Base-by-base conservation (phyloP, 1,140 invertebrate genomes). In the Ruditapes philippinarum region DNA sequence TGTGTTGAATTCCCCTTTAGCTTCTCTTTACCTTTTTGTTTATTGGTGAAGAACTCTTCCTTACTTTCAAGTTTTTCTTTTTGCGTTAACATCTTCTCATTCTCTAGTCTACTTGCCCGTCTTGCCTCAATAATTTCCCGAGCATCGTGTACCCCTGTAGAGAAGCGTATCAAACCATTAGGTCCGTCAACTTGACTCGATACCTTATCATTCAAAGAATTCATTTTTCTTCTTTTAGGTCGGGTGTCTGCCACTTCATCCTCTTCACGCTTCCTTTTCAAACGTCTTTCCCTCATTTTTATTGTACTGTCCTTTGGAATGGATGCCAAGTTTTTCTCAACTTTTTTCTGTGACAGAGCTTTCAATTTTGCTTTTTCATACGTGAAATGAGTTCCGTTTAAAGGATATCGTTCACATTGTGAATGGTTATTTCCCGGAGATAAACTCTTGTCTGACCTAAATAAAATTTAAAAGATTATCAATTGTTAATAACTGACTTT, bases 351-450 rank as follows among this genome's bases (percentile, higher is more conserved):
- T 51, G 28, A 54, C 5, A 78, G 31, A 31, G 74, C 74, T 78
- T 78, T 78, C 25, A 54, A 25, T 28, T 54, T 78, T 19, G 74
- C 74, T 28, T 51, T 78, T 78, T 78, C 74, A 78, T 78, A 78
- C 1, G 74, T 49, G n/a, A 51, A 78, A 25, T 78, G 74, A 54
- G 42, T 78, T 22, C 74, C 45, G 38, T 78, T 78, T 33, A 49
- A 49, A 33, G 74, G 28, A 17, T 36, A 78, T 36, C 17, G 7
- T 38, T 38, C 38, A 2, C 65, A 22, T 2, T 31, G 33, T 22
- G 45, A 51, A 5, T 12, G 3, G 31, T 54, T 78, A 2, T 28
- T 28, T 54, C 54, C 36, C 36, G 45, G 74, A 14, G 33, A 31
- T 1, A 22, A 3, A 54, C 25, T 54, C 5, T 49, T 57, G 19